phyloP scores from a whole-genome alignment of 2,888 invertebrate species.

The Bombylius discolor region DNA sequence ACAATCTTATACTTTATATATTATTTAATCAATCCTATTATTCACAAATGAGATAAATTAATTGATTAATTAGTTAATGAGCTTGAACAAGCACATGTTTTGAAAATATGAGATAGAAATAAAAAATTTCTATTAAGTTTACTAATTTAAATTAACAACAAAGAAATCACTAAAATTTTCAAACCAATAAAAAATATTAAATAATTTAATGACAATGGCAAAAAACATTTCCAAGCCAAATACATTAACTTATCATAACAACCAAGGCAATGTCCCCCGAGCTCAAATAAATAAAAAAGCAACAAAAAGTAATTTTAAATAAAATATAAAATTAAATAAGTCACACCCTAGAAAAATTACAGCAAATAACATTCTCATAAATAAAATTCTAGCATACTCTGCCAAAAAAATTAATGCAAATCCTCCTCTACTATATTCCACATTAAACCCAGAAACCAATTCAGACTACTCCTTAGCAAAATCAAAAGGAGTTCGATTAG shows the following conservation, averaged over 20 bases:
- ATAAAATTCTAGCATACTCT: slow-evolving; percentile 56
- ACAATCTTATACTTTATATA: slow-evolving; percentile 46
- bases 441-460: slow-evolving; percentile 67
- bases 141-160: slow-evolving; percentile 37
- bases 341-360: slow-evolving; percentile 46
- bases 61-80: slow-evolving; percentile 45
- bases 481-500: slow-evolving; percentile 65
- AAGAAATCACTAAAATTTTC: slow-evolving; percentile 35
- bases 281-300: slow-evolving; percentile 51
- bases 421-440: slow-evolving; percentile 56
- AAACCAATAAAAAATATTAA: slow-evolving; percentile 45
- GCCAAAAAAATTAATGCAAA: slow-evolving; percentile 63
- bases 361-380: slow-evolving; percentile 48
- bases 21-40: slow-evolving; percentile 42
- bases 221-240: slow-evolving; percentile 52
- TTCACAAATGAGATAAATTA: slow-evolving; percentile 42
- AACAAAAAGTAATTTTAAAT: slow-evolving; percentile 43
- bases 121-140: slow-evolving; percentile 45
- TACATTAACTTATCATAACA: slow-evolving; percentile 63
- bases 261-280: slow-evolving; percentile 54
- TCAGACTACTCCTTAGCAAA: slow-evolving; percentile 68
- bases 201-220: slow-evolving; percentile 50
- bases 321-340: slow-evolving; percentile 39
- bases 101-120: slow-evolving; percentile 55
- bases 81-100: slow-evolving; percentile 54